Conservation (phyloP, 2,797 vertebrate species). For the Malurus leucopterus region DNA sequence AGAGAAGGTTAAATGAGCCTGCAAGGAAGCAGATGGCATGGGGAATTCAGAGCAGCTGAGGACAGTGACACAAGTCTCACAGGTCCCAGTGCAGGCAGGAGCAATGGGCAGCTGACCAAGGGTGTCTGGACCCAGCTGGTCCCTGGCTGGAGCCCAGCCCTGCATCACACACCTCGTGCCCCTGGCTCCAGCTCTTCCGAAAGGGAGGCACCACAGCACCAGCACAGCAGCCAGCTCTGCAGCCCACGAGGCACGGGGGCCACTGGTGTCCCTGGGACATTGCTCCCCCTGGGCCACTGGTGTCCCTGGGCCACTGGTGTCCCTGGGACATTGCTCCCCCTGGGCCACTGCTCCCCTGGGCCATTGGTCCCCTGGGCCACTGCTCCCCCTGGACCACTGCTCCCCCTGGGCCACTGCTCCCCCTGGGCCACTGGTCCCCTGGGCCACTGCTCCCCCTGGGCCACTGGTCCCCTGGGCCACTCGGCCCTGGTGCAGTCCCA, state of each 20-base stretch:
- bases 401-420: no score
- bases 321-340: no score
- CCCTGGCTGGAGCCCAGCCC: neutral
- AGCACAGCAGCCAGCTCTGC: neutral
- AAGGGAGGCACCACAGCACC: fast-evolving
- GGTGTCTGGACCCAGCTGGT: neutral
- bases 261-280: no score
- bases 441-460: no score
- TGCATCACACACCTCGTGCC: fast-evolving
- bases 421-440: no score
- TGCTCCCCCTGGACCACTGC: no score
- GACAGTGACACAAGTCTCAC: fast-evolving
- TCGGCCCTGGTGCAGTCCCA: neutral
- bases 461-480: neutral
- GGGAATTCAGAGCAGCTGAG: neutral
- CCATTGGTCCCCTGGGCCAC: no score
- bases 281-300: neutral
- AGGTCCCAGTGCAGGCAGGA: neutral
- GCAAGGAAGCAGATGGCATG: neutral
- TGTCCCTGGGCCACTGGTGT: no score
- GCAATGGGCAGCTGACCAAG: neutral
- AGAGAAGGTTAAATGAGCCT: neutral
- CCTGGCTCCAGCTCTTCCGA: fast-evolving
- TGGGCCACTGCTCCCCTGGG: no score
- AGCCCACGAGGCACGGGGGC: fast-evolving